phyloP scores from a whole-genome alignment of 2,113 vertebrate genomes.

The Sigmodon hispidus region DNA sequence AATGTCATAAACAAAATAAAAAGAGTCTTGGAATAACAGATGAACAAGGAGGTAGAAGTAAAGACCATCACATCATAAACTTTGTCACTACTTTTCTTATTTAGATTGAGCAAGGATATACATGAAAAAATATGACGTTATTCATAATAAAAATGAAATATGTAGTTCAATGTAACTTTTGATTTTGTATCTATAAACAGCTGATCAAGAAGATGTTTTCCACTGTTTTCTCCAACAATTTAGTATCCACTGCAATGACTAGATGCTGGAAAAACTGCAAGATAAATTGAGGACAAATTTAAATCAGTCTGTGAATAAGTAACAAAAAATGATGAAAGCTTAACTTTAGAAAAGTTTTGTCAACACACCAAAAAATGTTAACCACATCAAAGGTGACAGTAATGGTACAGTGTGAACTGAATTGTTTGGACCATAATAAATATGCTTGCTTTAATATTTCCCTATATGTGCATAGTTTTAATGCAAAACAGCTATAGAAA shows the following conservation, averaged over 20 bases:
- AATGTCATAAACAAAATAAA: neutral
- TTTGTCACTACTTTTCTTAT: neutral
- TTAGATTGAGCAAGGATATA: no score
- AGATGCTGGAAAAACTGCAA: neutral
- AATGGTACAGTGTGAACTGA: neutral
- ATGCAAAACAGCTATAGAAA: neutral
- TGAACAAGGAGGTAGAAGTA: neutral
- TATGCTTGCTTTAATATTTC: neutral
- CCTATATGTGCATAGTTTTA: neutral
- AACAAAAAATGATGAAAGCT: neutral
- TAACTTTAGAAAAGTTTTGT: neutral
- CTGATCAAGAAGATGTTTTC: constrained; percentile 22
- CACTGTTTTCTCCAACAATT: neutral
- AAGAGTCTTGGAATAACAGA: neutral
- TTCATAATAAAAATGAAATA: no score
- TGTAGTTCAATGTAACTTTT: no score
- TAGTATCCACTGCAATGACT: neutral
- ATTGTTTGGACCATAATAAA: neutral
- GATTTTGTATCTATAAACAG: constrained; percentile 36
- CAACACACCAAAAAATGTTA: neutral
- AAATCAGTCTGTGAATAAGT: neutral
- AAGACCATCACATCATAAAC: neutral
- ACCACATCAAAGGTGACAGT: neutral
- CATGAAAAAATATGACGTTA: no score
- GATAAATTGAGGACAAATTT: neutral